Base-by-base conservation (phyloP, 2,888 invertebrate species). In the Drosophila longiperda region DNA sequence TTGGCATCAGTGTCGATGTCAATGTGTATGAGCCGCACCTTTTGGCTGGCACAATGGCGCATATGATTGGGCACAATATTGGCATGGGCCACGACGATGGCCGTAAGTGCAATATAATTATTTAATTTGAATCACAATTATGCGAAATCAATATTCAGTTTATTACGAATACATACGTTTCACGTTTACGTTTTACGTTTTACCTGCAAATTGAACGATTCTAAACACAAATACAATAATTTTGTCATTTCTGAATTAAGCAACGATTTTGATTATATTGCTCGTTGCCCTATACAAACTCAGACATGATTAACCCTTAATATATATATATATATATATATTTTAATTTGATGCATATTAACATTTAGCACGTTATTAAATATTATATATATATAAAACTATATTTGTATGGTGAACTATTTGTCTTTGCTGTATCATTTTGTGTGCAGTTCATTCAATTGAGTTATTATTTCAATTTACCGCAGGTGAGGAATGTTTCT, bases 61-160 rank as follows among this genome's bases (percentile, higher is more conserved):
- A 99, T 92, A 98, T 99, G 97, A 97, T 99, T 87, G 99, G 99
- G 20, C 99, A 99, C 93, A 98, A 98, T 92, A 96, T 99, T 88
- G 99, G 99, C 93, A 96, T 98, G 96, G 97, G 96, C 8, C 99
- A 99, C 93, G 99, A 99, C 93, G 97, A 98, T 91, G 97, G 96
- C 53, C 95, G 97, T 94, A 95, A 94, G 95, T 94, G 61, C 42
- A 53, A 23, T 23, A 15, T 12, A 53, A 38, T 26, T 29, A 12
- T 9, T 40, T 48, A 38, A 36, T 9, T 54, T 6, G 11, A 36
- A 36, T 54, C 17, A 17, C 6, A 29, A 2, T 33, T 8, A 20
- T 36, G 9, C 23, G 40, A 45, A 15, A 15, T 23, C 8, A 15
- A 15, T 23, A 45, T 45, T 23, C 8, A 36, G 36, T 8, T 26